Conservation (phyloP, 2,113 vertebrate genomes). For the Elephantulus edwardii region DNA sequence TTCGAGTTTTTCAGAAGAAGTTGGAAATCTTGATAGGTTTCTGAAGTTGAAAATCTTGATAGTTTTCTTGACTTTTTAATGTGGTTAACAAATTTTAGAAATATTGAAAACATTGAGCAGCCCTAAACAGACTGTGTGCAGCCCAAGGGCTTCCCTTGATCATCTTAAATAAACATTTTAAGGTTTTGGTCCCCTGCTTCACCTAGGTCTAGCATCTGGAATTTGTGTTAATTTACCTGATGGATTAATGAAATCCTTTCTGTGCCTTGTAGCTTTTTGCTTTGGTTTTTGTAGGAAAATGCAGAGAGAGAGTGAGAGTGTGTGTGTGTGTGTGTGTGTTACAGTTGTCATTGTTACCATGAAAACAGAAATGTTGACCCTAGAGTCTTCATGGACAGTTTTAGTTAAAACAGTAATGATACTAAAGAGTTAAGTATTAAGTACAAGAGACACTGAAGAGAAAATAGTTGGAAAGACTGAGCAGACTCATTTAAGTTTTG, state of each 20-base stretch:
- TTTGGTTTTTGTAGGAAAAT: slow-evolving; percentile 6
- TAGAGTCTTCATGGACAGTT: not conserved
- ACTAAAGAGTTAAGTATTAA: slow-evolving; percentile 30
- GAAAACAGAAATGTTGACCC: slow-evolving; percentile 28
- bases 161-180: too few relatives aligned
- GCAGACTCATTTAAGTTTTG: not conserved
- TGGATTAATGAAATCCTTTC: not conserved
- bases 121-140: not conserved
- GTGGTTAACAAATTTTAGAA: slow-evolving; percentile 16
- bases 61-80: slow-evolving; percentile 12
- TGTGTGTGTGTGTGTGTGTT: not conserved
- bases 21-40: slow-evolving; percentile 17
- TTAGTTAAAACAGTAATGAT: not conserved
- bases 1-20: not conserved
- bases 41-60: not conserved
- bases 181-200: not conserved
- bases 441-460: not conserved
- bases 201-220: not conserved
- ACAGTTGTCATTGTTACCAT: not conserved
- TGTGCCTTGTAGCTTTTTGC: not conserved
- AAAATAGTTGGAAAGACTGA: not conserved
- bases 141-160: too few relatives aligned
- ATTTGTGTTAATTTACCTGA: not conserved
- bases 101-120: not conserved
- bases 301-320: too few relatives aligned